Base-by-base conservation (phyloP, 2,888 invertebrate genomes). In the Ganaspis brasiliensis region DNA sequence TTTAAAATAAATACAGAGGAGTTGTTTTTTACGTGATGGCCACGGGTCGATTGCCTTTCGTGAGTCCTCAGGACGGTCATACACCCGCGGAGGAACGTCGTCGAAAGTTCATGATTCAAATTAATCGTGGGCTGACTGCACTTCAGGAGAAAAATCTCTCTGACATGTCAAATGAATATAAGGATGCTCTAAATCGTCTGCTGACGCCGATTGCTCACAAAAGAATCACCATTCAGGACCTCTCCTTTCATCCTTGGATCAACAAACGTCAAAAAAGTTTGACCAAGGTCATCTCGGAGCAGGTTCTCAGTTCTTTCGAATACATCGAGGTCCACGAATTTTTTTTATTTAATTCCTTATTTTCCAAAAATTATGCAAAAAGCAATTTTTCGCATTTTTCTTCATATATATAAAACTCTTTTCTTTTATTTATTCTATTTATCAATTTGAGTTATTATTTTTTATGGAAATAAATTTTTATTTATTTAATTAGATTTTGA, bases 21-120 rank as follows among this genome's bases (percentile, higher is more conserved):
- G 95, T 96, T 83, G 95, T 96, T 79, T 93, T 95, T 80, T 96
- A 95, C 92, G 95, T 95, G 67, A 95, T 96, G 95, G 94, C 95
- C 86, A 93, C 95, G 21, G 96, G 96, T 9, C 94, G 94, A 76
- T 92, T 96, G 83, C 96, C 96, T 67, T 96, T 96, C 91, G 91
- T 93, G 76, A 90, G 91, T 85, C 88, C 92, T 85, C 79, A 79
- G 83, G 87, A 89, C 79, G 91, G 87, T 21, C 86, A 88, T 31
- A 85, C 93, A 87, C 86, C 93, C 86, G 86, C 93, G 83, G 89
- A 94, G 89, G 94, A 93, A 86, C 91, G 95, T 79, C 92, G 94
- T 35, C 92, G 93, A 86, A 93, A 94, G 83, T 93, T 96, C 74
- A 94, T 95, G 80, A 93, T 93, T 80, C 95, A 94, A 89, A 94